Evolutionary conservation across 2,888 invertebrate genomes (phyloP), one percentile per base, ranked within the genome.

Genomic region (Podabrus alpinus): DNA sequence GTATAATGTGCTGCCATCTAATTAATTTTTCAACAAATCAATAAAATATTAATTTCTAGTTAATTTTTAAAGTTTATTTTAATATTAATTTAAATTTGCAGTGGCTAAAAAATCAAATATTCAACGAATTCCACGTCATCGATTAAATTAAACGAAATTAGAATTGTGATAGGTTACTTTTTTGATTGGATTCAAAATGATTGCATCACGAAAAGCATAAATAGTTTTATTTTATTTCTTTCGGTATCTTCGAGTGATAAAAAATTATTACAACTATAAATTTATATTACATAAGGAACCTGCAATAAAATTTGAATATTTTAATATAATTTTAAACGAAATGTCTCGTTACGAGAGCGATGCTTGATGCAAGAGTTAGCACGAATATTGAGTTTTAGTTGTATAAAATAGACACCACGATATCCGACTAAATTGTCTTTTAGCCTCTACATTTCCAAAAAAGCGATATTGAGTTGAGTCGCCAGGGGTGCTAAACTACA

Each of bases 401-500:
- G 3, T 62, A 13, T 17, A 17, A 62, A 62, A 62, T 62, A 17
- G 62, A 62, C 62, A 62, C 62, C 62, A n/a, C 19, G 62, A 17
- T 62, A 62, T 62, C 13, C 19, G 62, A 15, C 62, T 62, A 19
- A 17, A 62, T 62, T 62, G 62, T 62, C 62, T 62, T 62, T 62
- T 62, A 62, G 62, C 19, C 19, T 19, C 17, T 62, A 62, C 19
- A 62, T 62, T 19, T 62, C n/a, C 13, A 45, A 68, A 61, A 45
- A 67, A 59, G 66, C 59, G 13, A 69, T 68, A 71, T 68, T 16
- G 74, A 77, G 59, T 69, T 17, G 60, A 67, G 66, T 59, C 70
- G 75, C 74, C 69, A 66, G 73, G 75, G 77, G 75, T 77, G 77
- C 76, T 78, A 77, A 79, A 77, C 76, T 77, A 75, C 76, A 74